Percentiles rank a stretch among this genome's conserved stretches.
Evolutionary conservation across 2,113 vertebrate genomes (phyloP).

Genomic region (Tylochromis polylepis): DNA sequence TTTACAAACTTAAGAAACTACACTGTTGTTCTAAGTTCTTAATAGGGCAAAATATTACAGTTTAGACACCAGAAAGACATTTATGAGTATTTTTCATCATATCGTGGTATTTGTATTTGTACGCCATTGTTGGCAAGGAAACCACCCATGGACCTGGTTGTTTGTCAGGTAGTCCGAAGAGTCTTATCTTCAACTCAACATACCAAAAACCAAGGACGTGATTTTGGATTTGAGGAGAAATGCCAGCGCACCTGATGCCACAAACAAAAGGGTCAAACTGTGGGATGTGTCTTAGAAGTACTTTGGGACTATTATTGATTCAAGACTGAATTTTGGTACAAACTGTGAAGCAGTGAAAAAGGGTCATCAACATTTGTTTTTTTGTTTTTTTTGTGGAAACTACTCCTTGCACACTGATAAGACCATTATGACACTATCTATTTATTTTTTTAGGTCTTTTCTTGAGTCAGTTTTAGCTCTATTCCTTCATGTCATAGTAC

Average conservation of each 20-base stretch:
- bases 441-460: background rate
- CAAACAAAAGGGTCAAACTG: background rate
- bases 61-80: background rate
- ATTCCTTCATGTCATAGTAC: background rate
- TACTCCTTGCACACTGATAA: background rate
- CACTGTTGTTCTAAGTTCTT: rapidly evolving
- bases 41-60: background rate
- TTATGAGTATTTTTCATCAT: background rate
- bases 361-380: background rate
- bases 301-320: rapidly evolving
- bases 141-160: background rate
- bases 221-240: background rate
- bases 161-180: background rate
- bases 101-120: background rate
- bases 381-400: too few relatives aligned
- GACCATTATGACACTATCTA: rapidly evolving
- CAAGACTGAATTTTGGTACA: background rate
- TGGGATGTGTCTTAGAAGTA: too few relatives aligned
- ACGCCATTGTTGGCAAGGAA: rapidly evolving
- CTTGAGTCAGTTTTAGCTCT: background rate
- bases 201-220: background rate
- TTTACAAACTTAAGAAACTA: background rate
- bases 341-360: background rate
- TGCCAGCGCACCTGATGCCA: background rate
- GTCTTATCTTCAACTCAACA: background rate